Conservation (phyloP, 2,888 invertebrate species). For the Oscheius myriophilus region DNA sequence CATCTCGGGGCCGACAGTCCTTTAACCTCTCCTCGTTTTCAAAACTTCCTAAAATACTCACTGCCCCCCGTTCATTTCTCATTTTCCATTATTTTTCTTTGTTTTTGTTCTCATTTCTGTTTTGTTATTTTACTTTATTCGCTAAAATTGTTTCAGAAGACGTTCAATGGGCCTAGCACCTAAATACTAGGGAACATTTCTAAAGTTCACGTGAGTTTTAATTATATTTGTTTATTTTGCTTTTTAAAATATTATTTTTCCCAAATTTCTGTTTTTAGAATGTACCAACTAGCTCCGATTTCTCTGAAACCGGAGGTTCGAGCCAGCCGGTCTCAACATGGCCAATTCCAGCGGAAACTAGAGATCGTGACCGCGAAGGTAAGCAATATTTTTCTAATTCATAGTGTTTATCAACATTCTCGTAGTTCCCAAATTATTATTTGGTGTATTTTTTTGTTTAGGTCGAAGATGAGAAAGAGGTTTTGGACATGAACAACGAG, state of each 20-base stretch:
- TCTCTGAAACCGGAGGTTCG: conserved; percentile 33
- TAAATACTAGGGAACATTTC: not conserved
- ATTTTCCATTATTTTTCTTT: not conserved
- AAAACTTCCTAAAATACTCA: too few species aligned
- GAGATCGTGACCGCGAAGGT: conserved; percentile 32
- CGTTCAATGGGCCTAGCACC: not conserved
- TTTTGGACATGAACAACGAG: conserved; percentile 41
- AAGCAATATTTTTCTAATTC: not conserved
- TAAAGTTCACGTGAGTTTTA: not conserved
- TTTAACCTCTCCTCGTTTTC: too few species aligned
- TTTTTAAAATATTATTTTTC: too few species aligned
- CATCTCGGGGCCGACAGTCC: too few species aligned
- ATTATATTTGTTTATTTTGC: not conserved
- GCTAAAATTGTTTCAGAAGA: too few species aligned
- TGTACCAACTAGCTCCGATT: conserved; percentile 30
- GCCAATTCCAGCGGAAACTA: conserved; percentile 40
- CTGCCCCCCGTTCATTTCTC: too few species aligned
- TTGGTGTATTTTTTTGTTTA: conserved; percentile 15
- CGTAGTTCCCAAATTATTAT: not conserved
- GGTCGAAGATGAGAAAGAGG: conserved; percentile 42
- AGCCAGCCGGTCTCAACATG: conserved; percentile 36
- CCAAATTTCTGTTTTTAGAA: not conserved
- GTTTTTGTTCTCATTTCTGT: not conserved
- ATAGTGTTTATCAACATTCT: not conserved
- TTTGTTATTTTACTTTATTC: not conserved